Conservation (phyloP, 1,140 invertebrate species). For the Dolichoris vasculosae region DNA sequence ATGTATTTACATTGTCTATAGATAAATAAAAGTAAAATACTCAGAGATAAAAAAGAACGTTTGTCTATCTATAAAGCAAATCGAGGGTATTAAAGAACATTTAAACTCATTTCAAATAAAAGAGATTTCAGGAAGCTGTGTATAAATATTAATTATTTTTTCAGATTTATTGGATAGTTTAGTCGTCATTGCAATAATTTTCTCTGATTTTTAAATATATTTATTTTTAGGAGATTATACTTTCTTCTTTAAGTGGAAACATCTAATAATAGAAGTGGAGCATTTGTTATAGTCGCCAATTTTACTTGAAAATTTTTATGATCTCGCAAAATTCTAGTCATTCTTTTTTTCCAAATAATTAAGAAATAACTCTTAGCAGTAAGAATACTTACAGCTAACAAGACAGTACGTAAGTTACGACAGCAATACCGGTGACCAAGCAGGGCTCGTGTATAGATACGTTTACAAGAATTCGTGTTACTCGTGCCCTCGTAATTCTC, state of each 20-base stretch:
- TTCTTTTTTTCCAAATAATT: not conserved
- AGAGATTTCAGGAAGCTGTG: not conserved
- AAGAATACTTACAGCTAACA: not conserved
- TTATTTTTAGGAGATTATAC: not conserved
- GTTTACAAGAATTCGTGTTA: not conserved
- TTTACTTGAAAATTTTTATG: slow-evolving; percentile 4
- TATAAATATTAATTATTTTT: not conserved
- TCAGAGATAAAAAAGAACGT: not conserved
- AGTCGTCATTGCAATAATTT: not conserved
- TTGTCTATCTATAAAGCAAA: not conserved
- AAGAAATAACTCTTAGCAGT: slow-evolving; percentile 1
- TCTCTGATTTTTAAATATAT: not conserved
- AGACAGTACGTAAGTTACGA: slow-evolving; percentile 19
- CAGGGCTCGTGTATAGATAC: not conserved
- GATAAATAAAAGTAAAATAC: no score
- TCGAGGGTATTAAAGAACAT: not conserved
- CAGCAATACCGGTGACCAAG: slow-evolving; percentile 17
- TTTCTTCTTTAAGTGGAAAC: not conserved
- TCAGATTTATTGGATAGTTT: not conserved
- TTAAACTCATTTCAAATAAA: not conserved
- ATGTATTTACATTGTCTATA: not conserved
- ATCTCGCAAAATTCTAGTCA: not conserved
- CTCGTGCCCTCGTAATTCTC: slow-evolving; percentile 35
- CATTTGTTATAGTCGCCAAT: not conserved
- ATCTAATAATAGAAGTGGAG: not conserved